Percentiles rank a stretch among this genome's conserved stretches.
These are phyloP conservation scores for Parus major DNA, from an alignment of 2,113 vertebrate genomes.

Conservation along the genomic window DNA sequence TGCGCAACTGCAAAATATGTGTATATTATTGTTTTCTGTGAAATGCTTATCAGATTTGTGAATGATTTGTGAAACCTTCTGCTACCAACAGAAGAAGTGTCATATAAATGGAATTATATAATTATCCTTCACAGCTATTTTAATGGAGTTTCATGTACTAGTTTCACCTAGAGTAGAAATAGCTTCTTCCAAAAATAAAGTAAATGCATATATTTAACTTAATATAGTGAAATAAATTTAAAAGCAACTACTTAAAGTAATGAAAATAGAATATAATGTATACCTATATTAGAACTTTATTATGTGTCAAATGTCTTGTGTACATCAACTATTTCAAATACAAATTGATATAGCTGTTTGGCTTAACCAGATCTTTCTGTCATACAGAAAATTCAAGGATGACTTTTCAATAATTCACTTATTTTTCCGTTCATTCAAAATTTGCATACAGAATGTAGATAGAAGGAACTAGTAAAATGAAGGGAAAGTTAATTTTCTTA, in stretches of 20 bases:
- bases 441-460: not conserved
- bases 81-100: not conserved
- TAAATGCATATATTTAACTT: not conserved
- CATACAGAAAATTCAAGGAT: not conserved
- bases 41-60: conserved; percentile 2
- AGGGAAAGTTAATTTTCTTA: not conserved
- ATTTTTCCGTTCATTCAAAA: not conserved
- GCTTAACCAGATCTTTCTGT: not conserved
- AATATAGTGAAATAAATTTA: not conserved
- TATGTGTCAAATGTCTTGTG: not conserved
- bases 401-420: not conserved
- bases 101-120: conserved; percentile 12
- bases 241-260: conserved; percentile 8
- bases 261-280: not conserved
- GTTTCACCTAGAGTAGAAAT: not conserved
- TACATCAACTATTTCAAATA: not conserved
- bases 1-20: not conserved
- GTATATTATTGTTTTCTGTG: not conserved
- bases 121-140: conserved; percentile 40
- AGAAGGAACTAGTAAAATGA: not conserved
- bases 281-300: not conserved
- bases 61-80: conserved; percentile 27
- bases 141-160: not conserved
- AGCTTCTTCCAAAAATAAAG: conserved; percentile 40
- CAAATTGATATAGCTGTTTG: not conserved